Evolutionary conservation across 2,113 vertebrate genomes (phyloP).

Genomic region (Conger conger): DNA sequence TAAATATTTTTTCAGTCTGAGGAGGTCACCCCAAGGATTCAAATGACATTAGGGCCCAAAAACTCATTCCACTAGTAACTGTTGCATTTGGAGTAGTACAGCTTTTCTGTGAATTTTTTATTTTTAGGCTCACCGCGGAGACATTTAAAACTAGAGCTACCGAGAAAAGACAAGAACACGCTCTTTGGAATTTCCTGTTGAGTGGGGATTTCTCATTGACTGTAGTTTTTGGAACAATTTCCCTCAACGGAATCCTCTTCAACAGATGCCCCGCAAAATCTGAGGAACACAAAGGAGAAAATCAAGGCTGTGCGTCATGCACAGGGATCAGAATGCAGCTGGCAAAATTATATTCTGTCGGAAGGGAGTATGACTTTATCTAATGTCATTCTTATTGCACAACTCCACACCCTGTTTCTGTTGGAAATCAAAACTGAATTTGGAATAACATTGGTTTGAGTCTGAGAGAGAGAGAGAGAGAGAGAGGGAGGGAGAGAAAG

Average conservation of each 20-base stretch:
- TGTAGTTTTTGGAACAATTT: no score
- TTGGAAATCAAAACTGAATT: conserved; percentile 37
- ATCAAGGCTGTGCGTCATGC: conserved; percentile 16
- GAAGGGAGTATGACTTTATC: conserved; percentile 35
- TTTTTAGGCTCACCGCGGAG: background rate
- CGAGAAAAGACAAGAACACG: no score
- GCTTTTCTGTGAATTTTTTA: background rate
- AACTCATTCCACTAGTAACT: background rate
- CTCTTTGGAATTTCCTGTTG: no score
- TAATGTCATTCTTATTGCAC: conserved; percentile 21
- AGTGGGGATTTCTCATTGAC: no score
- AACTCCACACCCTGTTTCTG: conserved; percentile 21
- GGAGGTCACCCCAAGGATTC: background rate
- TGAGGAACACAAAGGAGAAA: conserved; percentile 38
- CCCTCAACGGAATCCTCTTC: conserved; percentile 37
- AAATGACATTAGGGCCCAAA: background rate
- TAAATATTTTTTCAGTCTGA: no score
- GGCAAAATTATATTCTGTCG: conserved; percentile 6
- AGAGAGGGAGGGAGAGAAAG: conserved; percentile 20
- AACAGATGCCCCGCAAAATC: conserved; percentile 39
- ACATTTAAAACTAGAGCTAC: background rate
- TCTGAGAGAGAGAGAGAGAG: conserved; percentile 20
- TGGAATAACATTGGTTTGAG: no score
- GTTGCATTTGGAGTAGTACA: background rate
- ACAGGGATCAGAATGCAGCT: conserved; percentile 28